Evolutionary conservation across 2,113 vertebrate genomes (phyloP).

Genomic region (Sardina pilchardus): DNA sequence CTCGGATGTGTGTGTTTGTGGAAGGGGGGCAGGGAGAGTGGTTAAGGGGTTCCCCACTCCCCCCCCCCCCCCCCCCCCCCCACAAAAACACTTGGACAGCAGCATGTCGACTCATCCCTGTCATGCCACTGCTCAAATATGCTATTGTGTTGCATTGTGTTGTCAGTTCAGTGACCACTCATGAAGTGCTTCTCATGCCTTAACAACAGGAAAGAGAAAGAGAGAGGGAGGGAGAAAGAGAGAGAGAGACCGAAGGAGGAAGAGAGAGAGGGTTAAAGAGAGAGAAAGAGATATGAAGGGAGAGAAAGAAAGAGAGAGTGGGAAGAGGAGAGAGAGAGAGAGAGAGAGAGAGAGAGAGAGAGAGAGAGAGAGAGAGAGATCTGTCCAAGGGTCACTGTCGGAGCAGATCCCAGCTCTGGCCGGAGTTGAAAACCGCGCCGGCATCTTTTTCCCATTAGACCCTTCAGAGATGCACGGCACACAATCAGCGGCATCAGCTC

Average conservation of each 20-base stretch:
- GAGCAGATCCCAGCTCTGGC: background rate
- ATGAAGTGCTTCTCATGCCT: background rate
- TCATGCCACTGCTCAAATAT: no score
- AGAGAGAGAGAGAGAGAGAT: background rate
- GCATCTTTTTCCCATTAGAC: background rate
- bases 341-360: background rate
- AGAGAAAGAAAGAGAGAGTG: background rate
- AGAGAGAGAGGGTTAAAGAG: background rate
- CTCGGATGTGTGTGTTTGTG: background rate
- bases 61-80: no score
- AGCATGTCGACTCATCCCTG: no score
- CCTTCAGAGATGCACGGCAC: background rate
- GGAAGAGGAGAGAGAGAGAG: background rate
- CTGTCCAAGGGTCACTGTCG: background rate
- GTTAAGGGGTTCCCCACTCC: no score
- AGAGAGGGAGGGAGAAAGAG: background rate
- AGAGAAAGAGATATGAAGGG: background rate
- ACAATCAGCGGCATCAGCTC: background rate
- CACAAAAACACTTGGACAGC: no score
- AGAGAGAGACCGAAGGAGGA: background rate
- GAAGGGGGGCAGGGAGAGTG: background rate
- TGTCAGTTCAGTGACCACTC: no score
- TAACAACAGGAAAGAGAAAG: slow-evolving; percentile 12
- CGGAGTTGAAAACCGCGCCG: background rate
- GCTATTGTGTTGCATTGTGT: no score